phyloP scores from a whole-genome alignment of 2,113 vertebrate species.

The Acanthochromis polyacanthus region DNA sequence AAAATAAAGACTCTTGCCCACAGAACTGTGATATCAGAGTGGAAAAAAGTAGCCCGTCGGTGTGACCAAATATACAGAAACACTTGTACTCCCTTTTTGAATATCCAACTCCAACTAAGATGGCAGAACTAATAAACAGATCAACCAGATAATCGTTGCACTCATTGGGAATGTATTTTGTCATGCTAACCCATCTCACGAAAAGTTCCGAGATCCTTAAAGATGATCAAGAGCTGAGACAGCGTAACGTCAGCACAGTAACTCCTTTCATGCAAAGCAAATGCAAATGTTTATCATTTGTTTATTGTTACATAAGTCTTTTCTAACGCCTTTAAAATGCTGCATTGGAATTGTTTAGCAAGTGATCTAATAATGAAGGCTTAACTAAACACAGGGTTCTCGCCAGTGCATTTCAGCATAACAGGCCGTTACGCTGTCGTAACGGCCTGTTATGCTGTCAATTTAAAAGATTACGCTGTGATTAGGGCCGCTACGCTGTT shows the following conservation, averaged over 20 bases:
- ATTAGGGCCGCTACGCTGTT: too few relatives aligned
- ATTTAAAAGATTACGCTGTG: too few relatives aligned
- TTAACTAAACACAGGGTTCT: too few relatives aligned
- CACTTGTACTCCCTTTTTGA: slow-evolving; percentile 13
- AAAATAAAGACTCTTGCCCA: slow-evolving; percentile 26
- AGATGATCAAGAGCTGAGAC: slow-evolving; percentile 1
- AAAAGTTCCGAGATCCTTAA: neutral
- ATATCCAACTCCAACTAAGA: slow-evolving; percentile 3
- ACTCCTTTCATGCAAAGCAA: neutral
- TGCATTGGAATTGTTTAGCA: slow-evolving; percentile 1
- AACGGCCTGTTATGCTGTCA: too few relatives aligned
- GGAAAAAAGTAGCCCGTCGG: slow-evolving; percentile 23
- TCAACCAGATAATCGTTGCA: neutral
- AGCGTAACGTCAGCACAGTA: slow-evolving; percentile 22
- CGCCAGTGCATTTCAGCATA: too few relatives aligned
- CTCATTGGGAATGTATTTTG: neutral
- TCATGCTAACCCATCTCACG: neutral
- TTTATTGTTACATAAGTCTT: slow-evolving; percentile 30
- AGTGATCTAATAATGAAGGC: neutral
- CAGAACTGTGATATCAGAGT: neutral
- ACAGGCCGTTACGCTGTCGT: too few relatives aligned
- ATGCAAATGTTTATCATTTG: slow-evolving; percentile 20
- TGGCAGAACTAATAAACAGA: neutral
- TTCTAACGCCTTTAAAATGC: slow-evolving; percentile 30
- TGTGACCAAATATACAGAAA: slow-evolving; percentile 21